phyloP scores from a whole-genome alignment of 2,888 invertebrate genomes.

The Apoda limacodes region DNA sequence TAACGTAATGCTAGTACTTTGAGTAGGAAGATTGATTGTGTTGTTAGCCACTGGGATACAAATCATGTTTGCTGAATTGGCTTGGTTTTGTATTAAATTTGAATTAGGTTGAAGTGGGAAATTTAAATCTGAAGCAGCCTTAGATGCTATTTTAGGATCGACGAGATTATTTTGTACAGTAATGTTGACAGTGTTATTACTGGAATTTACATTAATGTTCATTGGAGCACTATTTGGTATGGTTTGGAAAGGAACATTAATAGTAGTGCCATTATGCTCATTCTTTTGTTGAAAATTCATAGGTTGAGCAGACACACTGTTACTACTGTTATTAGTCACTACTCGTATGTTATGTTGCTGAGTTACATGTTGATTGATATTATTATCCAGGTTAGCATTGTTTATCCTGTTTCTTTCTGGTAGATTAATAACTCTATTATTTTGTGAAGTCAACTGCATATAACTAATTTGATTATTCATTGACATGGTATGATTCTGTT shows the following conservation, averaged over 20 bases:
- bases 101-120: conserved; percentile 51
- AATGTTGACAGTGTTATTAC: conserved; percentile 61
- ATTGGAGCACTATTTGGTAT: conserved; percentile 64
- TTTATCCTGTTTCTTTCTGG: conserved; percentile 54
- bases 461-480: conserved; percentile 58
- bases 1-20: conserved; percentile 69
- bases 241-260: conserved; percentile 63
- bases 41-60: conserved; percentile 57
- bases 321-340: conserved; percentile 50
- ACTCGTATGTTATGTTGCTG: conserved; percentile 62
- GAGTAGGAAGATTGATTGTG: conserved; percentile 59
- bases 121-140: conserved; percentile 48
- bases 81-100: conserved; percentile 47
- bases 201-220: conserved; percentile 64
- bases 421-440: conserved; percentile 56
- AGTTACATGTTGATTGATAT: conserved; percentile 48
- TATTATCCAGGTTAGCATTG: conserved; percentile 43
- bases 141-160: conserved; percentile 61
- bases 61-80: conserved; percentile 46
- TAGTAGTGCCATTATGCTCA: conserved; percentile 55
- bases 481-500: conserved; percentile 51
- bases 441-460: conserved; percentile 59
- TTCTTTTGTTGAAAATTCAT: conserved; percentile 53
- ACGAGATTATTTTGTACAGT: conserved; percentile 63
- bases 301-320: conserved; percentile 42